phyloP scores from a whole-genome alignment of 2,797 vertebrate genomes.

The Naso thynnoides region DNA sequence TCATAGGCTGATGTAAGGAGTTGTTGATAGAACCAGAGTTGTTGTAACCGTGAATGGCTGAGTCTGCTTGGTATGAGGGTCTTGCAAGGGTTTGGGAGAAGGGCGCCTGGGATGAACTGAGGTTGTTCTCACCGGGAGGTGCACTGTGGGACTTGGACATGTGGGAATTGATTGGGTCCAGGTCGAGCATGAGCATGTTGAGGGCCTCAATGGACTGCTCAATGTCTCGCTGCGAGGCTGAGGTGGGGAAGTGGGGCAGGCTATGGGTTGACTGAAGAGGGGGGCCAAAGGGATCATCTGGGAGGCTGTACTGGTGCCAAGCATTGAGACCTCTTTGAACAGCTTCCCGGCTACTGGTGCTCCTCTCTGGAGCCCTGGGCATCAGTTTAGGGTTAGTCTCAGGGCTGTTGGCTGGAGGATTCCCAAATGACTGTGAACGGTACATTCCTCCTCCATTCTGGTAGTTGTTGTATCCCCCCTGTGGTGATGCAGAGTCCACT shows the following conservation, averaged over 20 bases:
- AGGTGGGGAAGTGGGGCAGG: constrained; percentile 89
- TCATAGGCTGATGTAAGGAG: constrained; percentile 73
- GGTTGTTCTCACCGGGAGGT: constrained; percentile 81
- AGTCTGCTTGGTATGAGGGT: constrained; percentile 84
- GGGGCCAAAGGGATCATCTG: constrained; percentile 84
- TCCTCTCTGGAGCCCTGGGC: constrained; percentile 92
- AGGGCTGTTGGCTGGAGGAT: constrained; percentile 69
- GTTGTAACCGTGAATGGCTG: constrained; percentile 82
- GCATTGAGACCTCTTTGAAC: constrained; percentile 94
- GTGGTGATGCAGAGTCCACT: constrained; percentile 76
- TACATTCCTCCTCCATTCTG: constrained; percentile 87
- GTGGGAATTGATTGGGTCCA: constrained; percentile 86
- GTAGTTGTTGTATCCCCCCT: constrained; percentile 81
- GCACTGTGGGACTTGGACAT: constrained; percentile 94
- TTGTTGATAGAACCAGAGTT: constrained; percentile 69
- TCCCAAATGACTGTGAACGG: constrained; percentile 90
- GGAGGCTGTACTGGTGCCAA: constrained; percentile 93
- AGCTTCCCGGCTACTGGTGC: constrained; percentile 94
- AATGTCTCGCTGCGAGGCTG: constrained; percentile 91
- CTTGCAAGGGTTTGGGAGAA: constrained; percentile 79
- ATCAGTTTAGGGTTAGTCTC: constrained; percentile 77
- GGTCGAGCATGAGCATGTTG: constrained; percentile 96
- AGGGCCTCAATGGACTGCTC: constrained; percentile 96
- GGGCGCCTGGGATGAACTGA: constrained; percentile 84
- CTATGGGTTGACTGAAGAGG: constrained; percentile 85